Conservation (phyloP, 2,888 invertebrate genomes). For the Phorcus lineatus region DNA sequence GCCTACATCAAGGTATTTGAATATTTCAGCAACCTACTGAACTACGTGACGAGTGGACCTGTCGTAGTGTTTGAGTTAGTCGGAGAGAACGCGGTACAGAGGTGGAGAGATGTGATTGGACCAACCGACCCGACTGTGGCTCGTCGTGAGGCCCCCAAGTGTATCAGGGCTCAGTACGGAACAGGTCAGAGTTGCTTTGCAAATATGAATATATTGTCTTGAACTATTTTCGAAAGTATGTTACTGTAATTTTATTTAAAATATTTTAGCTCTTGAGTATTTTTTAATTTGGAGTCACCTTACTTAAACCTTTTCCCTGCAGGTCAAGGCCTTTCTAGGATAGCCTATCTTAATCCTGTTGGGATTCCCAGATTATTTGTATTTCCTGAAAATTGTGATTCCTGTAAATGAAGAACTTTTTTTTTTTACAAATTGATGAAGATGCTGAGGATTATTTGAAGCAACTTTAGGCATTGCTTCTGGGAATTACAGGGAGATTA, state of each 20-base stretch:
- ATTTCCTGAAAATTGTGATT: too few species aligned
- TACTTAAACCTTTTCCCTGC: too few species aligned
- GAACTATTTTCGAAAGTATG: background rate
- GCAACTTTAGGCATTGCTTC: too few species aligned
- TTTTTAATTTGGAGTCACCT: too few species aligned
- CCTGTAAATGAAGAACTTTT: too few species aligned
- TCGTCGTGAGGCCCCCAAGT: constrained; percentile 61
- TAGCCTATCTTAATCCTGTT: too few species aligned
- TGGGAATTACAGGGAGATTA: too few species aligned
- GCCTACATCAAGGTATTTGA: too few species aligned
- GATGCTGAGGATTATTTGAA: too few species aligned
- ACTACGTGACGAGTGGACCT: constrained; percentile 82
- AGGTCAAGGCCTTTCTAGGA: too few species aligned
- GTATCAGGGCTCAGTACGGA: constrained; percentile 71
- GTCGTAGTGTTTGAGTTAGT: constrained; percentile 85
- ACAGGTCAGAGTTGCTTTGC: constrained; percentile 54
- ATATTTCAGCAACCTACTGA: constrained; percentile 79
- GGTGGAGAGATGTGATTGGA: constrained; percentile 81
- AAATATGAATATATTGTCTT: background rate
- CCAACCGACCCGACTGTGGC: constrained; percentile 70
- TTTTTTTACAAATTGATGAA: too few species aligned
- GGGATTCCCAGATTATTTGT: too few species aligned
- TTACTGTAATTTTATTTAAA: background rate
- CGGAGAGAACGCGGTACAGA: constrained; percentile 82
- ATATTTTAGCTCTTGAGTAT: background rate